Base-by-base conservation (phyloP, 1,140 invertebrate species). In the Helicoverpa zea region DNA sequence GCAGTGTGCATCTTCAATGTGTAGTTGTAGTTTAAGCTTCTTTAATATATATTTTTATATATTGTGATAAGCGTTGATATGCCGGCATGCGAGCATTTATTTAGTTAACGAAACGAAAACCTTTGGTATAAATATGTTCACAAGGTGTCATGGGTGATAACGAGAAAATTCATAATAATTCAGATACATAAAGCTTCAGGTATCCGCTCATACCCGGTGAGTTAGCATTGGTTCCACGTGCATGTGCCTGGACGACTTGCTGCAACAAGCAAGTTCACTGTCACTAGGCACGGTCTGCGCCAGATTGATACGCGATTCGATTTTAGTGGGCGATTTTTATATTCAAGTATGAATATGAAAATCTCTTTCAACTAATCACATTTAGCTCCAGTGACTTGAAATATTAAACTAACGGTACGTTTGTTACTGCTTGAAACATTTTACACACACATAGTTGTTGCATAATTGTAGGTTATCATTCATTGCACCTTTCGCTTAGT, bases 21-120 rank as follows among this genome's bases (percentile, higher is more conserved):
- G 91, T 95, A 94, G 92, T 90, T 88, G 87, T 93, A 94, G 91
- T 91, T 84, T 95, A 94, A 94, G 94, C 92, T 95, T 95, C 91
- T 93, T 94, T 92, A 91, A 91, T 90, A 93, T 94, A 94, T 95
- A 95, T 95, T 94, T 95, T 95, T 95, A 93, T 94, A 94, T 95
- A 93, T 94, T 94, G 92, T 94, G 92, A 95, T 95, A 94, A 95
- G 92, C 90, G 89, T 92, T 94, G 91, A 91, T 92, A 92, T 93
- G 92, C 92, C 89, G 90, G 88, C 87, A 90, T 91, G 89, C 88
- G 90, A 94, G 91, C 92, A 94, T 94, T 94, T 94, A 94, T 90
- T 91, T 91, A 92, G 90, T 90, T 93, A 91, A 90, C 85, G 86
- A 89, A 89, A 88, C 84, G 87, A 90, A 87, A 84, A 80, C 85